Base-by-base conservation (phyloP, 2,113 vertebrate species). In the Cathartes aura region DNA sequence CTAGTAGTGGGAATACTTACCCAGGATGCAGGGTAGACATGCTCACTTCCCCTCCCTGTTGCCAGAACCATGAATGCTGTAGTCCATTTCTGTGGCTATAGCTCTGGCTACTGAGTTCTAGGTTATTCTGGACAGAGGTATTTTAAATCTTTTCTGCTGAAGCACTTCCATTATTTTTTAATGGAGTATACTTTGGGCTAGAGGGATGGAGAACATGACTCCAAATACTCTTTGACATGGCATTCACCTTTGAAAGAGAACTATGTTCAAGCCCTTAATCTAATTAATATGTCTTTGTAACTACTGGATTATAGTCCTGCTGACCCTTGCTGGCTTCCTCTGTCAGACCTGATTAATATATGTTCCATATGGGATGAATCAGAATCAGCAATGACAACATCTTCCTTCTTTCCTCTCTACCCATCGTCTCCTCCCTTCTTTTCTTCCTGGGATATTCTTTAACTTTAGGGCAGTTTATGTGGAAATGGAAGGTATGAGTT, bases 401-500 rank as follows among this genome's bases (percentile, higher is more conserved):
- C 55, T 75, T 84, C 60, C 60, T 95, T 89, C 56, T 89, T 91
- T 87, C 17, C 64, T 93, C 47, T 79, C 68, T 84, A 50, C 42
- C n/a, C 38, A 19, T 71, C 0, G 0, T 74, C 52, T 93, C 71
- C 53, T 94, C 73, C 75, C 68, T 58, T 87, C 89, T 87, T 86
- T 94, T 82, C 68, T 96, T 95, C 72, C 84, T 88, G 66, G 58
- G 90, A 53, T 89, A 36, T 38, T 93, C 56, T 83, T 73, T 87
- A 72, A 82, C 32, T 82, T 90, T 5, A 70, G 74, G 17, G 38
- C 74, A 73, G 30, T 90, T 92, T 60, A 64, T 88, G 67, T 80
- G 92, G 71, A 95, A 92, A 55, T 68, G 85, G 74, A 92, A 94
- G 88, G 78, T 94, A 45, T 92, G 87, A 97, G 87, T 88, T 93